These are phyloP conservation scores for Lomographa bimaculata DNA, from an alignment of 2,888 invertebrate genomes.

Conservation along the genomic window DNA sequence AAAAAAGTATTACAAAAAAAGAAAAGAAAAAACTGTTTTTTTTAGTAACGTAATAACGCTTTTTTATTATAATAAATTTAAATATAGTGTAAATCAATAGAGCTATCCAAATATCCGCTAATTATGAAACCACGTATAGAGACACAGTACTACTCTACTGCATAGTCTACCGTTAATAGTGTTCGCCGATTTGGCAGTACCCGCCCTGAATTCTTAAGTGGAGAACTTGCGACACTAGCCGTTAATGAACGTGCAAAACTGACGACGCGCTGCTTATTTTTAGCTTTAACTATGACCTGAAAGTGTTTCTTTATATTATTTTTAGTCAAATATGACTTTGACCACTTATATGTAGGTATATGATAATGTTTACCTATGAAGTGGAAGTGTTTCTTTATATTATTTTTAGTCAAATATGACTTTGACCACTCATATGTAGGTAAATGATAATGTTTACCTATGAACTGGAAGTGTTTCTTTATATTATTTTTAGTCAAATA, in stretches of 20 bases:
- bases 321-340: neutral
- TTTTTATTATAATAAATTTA: too few species aligned
- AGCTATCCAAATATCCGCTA: too few species aligned
- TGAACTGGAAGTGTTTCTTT: neutral
- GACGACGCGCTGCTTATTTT: conserved; percentile 21
- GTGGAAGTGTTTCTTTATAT: neutral
- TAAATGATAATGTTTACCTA: too few species aligned
- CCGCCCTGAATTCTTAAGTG: conserved; percentile 42
- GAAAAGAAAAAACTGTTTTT: too few species aligned
- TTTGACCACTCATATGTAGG: too few species aligned
- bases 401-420: neutral
- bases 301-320: neutral
- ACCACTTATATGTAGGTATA: too few species aligned
- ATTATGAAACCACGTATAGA: too few species aligned
- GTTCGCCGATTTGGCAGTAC: conserved; percentile 51
- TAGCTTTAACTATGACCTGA: conserved; percentile 9
- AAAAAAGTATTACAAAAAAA: too few species aligned
- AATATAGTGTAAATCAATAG: too few species aligned
- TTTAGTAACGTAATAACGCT: too few species aligned
- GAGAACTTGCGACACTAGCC: conserved; percentile 35
- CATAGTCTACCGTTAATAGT: conserved; percentile 37
- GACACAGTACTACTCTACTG: too few species aligned
- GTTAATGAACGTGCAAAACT: conserved; percentile 51
- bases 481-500: neutral
- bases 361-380: conserved; percentile 6